phyloP scores from a whole-genome alignment of 2,113 vertebrate species.

The Myotis yumanensis region DNA sequence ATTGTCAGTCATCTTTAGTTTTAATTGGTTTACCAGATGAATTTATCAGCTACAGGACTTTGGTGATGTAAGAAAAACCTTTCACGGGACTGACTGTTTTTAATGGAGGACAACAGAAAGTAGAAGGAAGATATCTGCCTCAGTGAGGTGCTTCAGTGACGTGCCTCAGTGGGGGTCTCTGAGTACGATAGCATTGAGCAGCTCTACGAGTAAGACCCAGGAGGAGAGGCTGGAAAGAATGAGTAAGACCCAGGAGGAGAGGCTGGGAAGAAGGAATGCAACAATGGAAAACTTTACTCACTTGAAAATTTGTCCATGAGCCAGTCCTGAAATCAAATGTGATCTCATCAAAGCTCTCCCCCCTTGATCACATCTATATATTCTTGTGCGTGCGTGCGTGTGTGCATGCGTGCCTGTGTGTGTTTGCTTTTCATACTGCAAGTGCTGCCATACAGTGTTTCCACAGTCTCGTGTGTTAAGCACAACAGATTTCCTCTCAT shows the following conservation, averaged over 20 bases:
- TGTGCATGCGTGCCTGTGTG: not conserved
- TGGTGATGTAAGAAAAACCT: not conserved
- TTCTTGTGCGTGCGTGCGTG: not conserved
- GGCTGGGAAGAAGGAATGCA: not conserved
- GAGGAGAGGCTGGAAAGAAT: not conserved
- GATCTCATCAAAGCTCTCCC: slow-evolving; percentile 49
- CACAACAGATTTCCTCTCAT: not conserved
- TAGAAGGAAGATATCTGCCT: not conserved
- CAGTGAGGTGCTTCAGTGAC: too few relatives aligned
- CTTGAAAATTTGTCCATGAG: slow-evolving; percentile 27
- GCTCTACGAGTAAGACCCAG: slow-evolving; percentile 35
- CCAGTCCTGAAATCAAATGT: slow-evolving; percentile 50
- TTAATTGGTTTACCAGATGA: slow-evolving; percentile 32
- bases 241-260: slow-evolving; percentile 42
- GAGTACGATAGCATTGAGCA: not conserved
- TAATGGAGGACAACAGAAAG: not conserved
- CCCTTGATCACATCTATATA: not conserved
- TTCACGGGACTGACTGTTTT: not conserved
- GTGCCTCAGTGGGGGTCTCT: not conserved
- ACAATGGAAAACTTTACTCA: slow-evolving; percentile 60
- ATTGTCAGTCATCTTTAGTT: slow-evolving; percentile 2
- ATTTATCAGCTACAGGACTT: not conserved
- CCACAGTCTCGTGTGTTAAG: not conserved
- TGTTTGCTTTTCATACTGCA: not conserved
- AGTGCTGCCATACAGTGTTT: not conserved